A percentile compares a stretch with the other conserved stretches of the same genome.
These are phyloP conservation scores for Thrips palmi DNA, from an alignment of 1,140 invertebrate genomes.

Conservation along the genomic window DNA sequence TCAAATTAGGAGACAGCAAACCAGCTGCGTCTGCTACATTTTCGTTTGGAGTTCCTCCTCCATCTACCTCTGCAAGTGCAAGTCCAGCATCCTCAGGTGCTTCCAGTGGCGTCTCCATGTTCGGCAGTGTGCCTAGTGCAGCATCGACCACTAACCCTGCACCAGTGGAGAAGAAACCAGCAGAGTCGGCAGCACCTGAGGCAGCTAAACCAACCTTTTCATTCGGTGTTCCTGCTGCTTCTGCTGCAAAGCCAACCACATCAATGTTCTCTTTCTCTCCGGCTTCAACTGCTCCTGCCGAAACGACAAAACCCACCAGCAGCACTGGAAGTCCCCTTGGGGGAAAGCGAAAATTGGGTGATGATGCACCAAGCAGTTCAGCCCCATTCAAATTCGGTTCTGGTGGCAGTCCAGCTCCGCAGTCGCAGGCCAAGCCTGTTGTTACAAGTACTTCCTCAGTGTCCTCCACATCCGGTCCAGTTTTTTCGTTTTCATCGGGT, in stretches of 20 bases:
- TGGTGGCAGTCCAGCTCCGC: neutral
- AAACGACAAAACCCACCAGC: too few species aligned
- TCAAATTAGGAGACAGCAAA: constrained; percentile 7
- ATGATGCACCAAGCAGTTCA: neutral
- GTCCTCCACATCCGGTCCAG: too few species aligned
- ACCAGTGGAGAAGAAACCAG: neutral
- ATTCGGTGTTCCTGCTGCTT: too few species aligned
- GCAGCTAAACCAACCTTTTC: neutral
- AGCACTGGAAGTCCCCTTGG: neutral
- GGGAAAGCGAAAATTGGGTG: neutral
- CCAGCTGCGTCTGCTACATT: neutral
- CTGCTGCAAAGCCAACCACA: neutral
- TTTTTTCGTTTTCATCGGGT: too few species aligned
- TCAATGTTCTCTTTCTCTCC: too few species aligned
- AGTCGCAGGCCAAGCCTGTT: neutral
- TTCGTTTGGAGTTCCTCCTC: neutral
- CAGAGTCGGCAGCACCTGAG: constrained; percentile 1
- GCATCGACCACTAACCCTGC: neutral
- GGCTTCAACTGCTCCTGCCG: too few species aligned
- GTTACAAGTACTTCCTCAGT: too few species aligned
- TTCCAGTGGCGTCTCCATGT: neutral
- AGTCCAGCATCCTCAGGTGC: neutral
- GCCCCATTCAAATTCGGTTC: neutral
- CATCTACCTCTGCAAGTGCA: neutral
- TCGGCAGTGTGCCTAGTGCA: neutral